Evolutionary conservation across 2,888 invertebrate species (phyloP).

Genomic region (Drosophila pegasa): DNA sequence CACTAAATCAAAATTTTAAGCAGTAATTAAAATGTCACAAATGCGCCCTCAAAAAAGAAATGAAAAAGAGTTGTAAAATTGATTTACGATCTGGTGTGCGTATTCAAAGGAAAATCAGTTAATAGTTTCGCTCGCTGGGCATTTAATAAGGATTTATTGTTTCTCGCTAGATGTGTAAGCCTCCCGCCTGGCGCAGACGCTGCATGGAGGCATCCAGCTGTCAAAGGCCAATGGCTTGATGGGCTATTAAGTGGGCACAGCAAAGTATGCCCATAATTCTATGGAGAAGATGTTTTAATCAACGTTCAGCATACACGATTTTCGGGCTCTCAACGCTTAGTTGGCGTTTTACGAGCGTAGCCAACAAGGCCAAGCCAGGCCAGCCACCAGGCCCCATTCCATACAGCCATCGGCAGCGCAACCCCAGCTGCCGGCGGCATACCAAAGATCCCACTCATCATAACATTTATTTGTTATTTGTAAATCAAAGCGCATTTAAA

Average conservation of each 20-base stretch:
- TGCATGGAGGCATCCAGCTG: conserved; percentile 59
- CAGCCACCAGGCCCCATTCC: conserved; percentile 33
- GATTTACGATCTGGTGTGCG: conserved; percentile 63
- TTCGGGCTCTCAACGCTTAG: conserved; percentile 73
- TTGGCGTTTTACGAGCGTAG: conserved; percentile 76
- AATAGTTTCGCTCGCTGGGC: conserved; percentile 70
- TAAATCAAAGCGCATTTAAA: conserved; percentile 79
- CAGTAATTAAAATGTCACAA: conserved; percentile 76
- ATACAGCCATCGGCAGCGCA: conserved; percentile 25
- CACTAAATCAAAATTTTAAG: conserved; percentile 68
- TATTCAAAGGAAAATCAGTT: conserved; percentile 78
- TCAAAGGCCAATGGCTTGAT: conserved; percentile 69
- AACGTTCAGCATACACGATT: conserved; percentile 45
- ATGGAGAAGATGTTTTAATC: conserved; percentile 71
- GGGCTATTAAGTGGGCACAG: conserved; percentile 76
- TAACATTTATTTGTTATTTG: conserved; percentile 81
- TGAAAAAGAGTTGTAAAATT: conserved; percentile 69
- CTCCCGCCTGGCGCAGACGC: conserved; percentile 49
- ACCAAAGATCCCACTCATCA: conserved; percentile 80
- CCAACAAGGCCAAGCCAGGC: conserved; percentile 59
- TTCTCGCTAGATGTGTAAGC: conserved; percentile 68
- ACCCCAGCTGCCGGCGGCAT: conserved; percentile 73
- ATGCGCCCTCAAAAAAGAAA: conserved; percentile 20
- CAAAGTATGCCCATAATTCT: conserved; percentile 55
- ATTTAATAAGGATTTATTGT: conserved; percentile 79